Base-by-base conservation (phyloP, 1,140 invertebrate genomes). In the Drosophila lini region DNA sequence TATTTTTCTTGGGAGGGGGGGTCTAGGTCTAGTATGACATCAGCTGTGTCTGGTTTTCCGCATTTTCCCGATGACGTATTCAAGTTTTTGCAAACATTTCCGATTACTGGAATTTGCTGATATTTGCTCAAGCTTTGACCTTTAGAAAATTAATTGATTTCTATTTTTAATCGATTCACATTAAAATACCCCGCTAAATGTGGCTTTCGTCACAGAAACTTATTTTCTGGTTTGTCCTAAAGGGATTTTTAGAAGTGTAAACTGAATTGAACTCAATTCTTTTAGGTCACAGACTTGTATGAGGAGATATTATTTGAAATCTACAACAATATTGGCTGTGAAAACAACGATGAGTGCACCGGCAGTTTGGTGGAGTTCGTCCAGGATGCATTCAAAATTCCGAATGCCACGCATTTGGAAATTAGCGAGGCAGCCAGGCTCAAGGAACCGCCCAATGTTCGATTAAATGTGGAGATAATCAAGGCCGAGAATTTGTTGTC, bases 221-320 rank as follows among this genome's bases (percentile, higher is more conserved):
- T 47, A 11, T n/a, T 13, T 25, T 32, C 7, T 15, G 3, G 13
- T 42, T 40, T n/a, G 1, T 25, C 19, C 25, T 32, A 11, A 34
- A 41, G 38, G 5, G 19, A 28, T 10, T 19, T 19, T 40, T 4
- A 13, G n/a, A 11, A 55, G 8, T n/a, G 15, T 28, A 28, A 28
- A 5, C 5, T 28, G 25, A 28, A 28, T 28, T 28, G 25, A 28
- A 28, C 6, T 28, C 0, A 28, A 28, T 28, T 50, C 11, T 71
- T 75, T 13, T 92, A 97, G 97, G 95, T 97, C 68, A 97, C 98
- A 89, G 96, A 98, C 93, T 94, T 99, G 10, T 99, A 99, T 86
- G 94, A 97, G 76, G 98, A 98, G 92, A 95, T 99, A 28, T 93
- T 99, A 56, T 99, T 97, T 92, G 97, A 98, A 92, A 97, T 98